Evolutionary conservation across 1,140 invertebrate genomes (phyloP), one percentile per base, ranked within the genome.

Genomic region (Paracyclopina nana): DNA sequence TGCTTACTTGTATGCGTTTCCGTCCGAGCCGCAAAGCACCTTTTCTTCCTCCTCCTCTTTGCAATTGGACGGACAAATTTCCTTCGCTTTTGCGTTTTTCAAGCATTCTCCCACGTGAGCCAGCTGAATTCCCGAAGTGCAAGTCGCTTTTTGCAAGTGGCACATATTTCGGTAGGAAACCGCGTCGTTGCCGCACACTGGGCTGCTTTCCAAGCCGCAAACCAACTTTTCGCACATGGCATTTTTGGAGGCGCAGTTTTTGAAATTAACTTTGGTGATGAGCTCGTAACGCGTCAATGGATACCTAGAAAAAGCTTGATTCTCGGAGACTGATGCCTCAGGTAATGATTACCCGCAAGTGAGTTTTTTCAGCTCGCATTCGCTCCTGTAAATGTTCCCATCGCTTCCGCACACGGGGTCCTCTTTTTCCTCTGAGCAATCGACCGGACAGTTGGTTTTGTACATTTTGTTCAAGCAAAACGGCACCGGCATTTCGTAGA

Each of bases 401-500:
- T 94, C 84, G 1, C 79, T 84, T 11, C 80, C 86, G 58, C 87
- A 94, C 2, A 82, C 77, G 20, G 78, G 71, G 50, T 74, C 70
- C 30, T 71, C 68, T 14, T 67, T 60, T 44, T 71, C 70, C 45
- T 73, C 72, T 29, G 68, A 72, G 62, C 79, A 82, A 31, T 72
- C 72, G 5, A 77, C 70, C 2, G 82, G 78, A 60, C 82, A 84
- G 1, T 69, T 68, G 8, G 65, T 72, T 20, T 54, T 57, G 8
- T 79, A 67, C 60, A 85, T 79, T 60, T 82, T 80, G 1, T 77
- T 75, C 30, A 82, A 71, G 62, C 83, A 87, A 63, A 79, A 84
- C 4, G 81, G 79, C 71, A 87, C 81, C 0, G 84, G 84, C 22
- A 85, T 80, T 65, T 88, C 82, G 60, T 84, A 88, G 9, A 87